Conservation (phyloP, 2,888 invertebrate genomes). For the Andrena dorsata region DNA sequence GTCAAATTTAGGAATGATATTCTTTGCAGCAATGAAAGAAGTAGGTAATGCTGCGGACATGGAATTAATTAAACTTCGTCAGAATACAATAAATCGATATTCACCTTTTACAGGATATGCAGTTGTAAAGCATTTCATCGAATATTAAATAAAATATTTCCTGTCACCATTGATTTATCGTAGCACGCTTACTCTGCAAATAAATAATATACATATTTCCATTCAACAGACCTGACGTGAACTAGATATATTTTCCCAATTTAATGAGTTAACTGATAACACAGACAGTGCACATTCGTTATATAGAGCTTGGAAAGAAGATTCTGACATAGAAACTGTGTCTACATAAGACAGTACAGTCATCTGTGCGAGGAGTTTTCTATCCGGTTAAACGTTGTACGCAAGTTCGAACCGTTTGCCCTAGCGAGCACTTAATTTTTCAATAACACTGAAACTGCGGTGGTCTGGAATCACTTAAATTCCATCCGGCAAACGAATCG, state of each 20-base stretch:
- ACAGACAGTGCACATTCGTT: too few species aligned
- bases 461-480: slow-evolving; percentile 9
- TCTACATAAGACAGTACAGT: too few species aligned
- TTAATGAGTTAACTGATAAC: too few species aligned
- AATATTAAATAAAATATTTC: not conserved
- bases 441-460: slow-evolving; percentile 20
- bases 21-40: not conserved
- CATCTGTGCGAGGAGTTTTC: too few species aligned
- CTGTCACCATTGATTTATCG: not conserved
- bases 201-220: not conserved
- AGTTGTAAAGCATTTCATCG: not conserved
- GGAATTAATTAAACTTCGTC: too few species aligned
- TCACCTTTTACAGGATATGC: not conserved
- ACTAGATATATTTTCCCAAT: not conserved
- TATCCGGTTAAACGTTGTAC: not conserved
- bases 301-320: too few species aligned
- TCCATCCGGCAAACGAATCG: slow-evolving; percentile 19
- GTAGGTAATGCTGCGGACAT: not conserved
- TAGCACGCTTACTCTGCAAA: not conserved
- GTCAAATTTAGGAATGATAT: not conserved
- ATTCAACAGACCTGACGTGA: not conserved
- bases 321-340: too few species aligned
- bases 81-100: too few species aligned
- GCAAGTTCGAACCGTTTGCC: not conserved
- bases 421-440: slow-evolving; percentile 1